Evolutionary conservation across 2,113 vertebrate genomes (phyloP).

Genomic region (Neotragus pygmaeus): DNA sequence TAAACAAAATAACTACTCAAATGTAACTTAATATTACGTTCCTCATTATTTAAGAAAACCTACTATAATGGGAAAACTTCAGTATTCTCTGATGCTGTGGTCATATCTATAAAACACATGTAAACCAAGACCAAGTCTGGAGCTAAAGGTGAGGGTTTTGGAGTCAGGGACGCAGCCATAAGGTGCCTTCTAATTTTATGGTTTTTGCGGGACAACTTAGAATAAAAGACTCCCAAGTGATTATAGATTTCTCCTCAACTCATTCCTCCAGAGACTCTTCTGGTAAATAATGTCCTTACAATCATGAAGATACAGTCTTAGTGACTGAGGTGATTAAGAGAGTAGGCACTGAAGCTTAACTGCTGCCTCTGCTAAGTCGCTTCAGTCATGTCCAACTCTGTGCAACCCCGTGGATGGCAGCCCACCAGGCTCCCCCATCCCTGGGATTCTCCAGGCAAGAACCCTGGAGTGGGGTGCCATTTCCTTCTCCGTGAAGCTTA

Average conservation of each 20-base stretch:
- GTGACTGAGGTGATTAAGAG: background rate
- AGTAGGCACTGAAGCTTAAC: background rate
- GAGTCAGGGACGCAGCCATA: accelerated
- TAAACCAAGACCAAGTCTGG: background rate
- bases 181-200: background rate
- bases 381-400: too few species aligned
- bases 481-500: background rate
- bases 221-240: background rate
- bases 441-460: too few species aligned
- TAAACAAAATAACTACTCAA: background rate
- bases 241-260: background rate
- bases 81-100: background rate
- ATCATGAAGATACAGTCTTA: background rate
- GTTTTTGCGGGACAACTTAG: background rate
- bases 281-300: background rate
- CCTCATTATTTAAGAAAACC: background rate
- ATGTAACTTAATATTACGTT: background rate
- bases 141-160: too few species aligned
- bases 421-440: too few species aligned
- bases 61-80: background rate
- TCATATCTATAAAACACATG: background rate
- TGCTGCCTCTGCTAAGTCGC: too few species aligned
- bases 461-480: too few species aligned
- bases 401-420: accelerated
- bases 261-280: background rate